Conservation (phyloP, 2,113 vertebrate genomes). For the Tachysurus fulvidraco region DNA sequence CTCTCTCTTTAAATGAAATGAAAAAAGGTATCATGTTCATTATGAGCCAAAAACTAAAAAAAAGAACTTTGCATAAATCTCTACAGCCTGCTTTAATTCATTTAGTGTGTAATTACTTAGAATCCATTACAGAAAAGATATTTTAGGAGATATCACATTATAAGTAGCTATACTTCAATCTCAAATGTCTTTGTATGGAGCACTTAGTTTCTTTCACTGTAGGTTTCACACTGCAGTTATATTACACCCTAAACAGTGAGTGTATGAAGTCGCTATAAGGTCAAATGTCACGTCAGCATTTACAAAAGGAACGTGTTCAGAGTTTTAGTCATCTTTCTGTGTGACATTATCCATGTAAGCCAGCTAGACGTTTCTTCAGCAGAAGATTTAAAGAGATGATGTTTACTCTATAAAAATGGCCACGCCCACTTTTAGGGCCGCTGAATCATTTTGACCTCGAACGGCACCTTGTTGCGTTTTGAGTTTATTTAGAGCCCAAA, state of each 20-base stretch:
- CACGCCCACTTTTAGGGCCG: not conserved
- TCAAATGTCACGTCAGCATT: not conserved
- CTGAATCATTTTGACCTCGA: not conserved
- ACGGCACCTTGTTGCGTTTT: not conserved
- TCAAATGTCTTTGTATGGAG: not conserved
- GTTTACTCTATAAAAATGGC: too few species aligned
- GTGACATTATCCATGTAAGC: not conserved
- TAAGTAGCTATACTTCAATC: not conserved
- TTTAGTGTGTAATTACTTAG: not conserved
- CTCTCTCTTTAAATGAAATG: too few species aligned
- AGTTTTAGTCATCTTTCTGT: not conserved
- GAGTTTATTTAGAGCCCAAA: not conserved
- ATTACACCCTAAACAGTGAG: not conserved
- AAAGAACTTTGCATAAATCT: not conserved
- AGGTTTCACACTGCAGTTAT: not conserved
- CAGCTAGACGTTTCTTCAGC: too few species aligned
- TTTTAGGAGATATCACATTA: not conserved
- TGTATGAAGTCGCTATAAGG: too few species aligned
- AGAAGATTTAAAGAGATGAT: too few species aligned
- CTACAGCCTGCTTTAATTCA: not conserved
- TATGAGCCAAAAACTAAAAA: too few species aligned
- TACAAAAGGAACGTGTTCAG: not conserved
- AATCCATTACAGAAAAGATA: not conserved
- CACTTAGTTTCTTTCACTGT: not conserved
- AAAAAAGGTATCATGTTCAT: too few species aligned